Percentiles rank a stretch among this genome's conserved stretches.
These are phyloP conservation scores for Thunnus albacares DNA, from an alignment of 2,797 vertebrate genomes.

Conservation along the genomic window DNA sequence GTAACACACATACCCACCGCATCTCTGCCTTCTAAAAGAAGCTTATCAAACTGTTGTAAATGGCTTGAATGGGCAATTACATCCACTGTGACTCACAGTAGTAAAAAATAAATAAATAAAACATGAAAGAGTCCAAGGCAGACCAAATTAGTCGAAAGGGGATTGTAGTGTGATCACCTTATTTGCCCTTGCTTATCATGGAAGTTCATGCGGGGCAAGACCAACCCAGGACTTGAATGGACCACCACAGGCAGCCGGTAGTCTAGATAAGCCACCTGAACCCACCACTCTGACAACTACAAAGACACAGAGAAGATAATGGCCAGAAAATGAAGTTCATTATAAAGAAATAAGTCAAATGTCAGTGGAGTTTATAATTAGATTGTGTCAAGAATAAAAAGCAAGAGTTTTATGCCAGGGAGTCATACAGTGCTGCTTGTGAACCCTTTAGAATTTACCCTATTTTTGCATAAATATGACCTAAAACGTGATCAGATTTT, in stretches of 20 bases:
- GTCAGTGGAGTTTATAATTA: not conserved
- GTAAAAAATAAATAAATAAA: not conserved
- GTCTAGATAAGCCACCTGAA: conserved; percentile 93
- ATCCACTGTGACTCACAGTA: not conserved
- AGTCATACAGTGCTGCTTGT: too few species aligned
- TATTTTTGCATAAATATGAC: too few species aligned
- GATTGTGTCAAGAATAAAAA: too few species aligned
- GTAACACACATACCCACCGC: not conserved
- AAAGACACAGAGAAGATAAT: conserved; percentile 27
- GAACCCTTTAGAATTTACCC: too few species aligned
- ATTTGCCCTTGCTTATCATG: conserved; percentile 92
- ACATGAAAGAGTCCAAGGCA: too few species aligned
- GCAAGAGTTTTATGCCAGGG: too few species aligned
- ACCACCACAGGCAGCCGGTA: conserved; percentile 94
- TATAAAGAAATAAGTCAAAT: not conserved
- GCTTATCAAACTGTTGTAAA: not conserved
- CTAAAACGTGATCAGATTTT: too few species aligned
- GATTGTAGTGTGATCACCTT: conserved; percentile 77
- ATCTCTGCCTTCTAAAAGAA: not conserved
- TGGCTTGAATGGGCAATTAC: not conserved
- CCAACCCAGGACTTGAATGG: conserved; percentile 93
- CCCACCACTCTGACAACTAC: conserved; percentile 96
- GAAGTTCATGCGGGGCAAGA: conserved; percentile 92
- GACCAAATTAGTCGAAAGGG: too few species aligned
- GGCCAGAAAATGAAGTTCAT: not conserved